Base-by-base conservation (phyloP, 2,888 invertebrate genomes). In the Yponomeuta plumbellus region DNA sequence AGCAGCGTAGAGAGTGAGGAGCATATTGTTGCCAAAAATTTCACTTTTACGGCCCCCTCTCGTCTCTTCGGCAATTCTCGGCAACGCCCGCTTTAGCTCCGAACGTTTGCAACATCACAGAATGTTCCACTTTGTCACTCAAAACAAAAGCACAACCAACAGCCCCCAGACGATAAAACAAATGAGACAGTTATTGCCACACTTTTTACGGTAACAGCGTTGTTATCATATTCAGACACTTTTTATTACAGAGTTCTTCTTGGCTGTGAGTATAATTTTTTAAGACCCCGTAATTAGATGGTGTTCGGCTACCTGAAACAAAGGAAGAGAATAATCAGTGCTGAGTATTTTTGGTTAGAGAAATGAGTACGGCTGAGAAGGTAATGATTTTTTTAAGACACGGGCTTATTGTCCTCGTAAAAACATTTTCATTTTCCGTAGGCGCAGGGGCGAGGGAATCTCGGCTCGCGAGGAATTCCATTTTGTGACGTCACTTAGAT, bases 71-170 rank as follows among this genome's bases (percentile, higher is more conserved):
- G 75, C 78, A 81, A 79, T 81, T 80, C 79, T 83, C 79, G 83
- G 83, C 83, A 78, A 76, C 72, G 80, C 79, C 79, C 74, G 81
- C 81, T 79, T 78, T 75, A 75, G 75, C 77, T 74, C 74, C 74
- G 74, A 75, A 79, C 75, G 76, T 80, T 75, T 76, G 80, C 81
- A 84, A 85, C 89, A 89, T 89, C 84, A 88, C 86, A 88, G 69
- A 65, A 64, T 56, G 67, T 58, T 11, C n/a, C 63, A 67, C 67
- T 67, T 67, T 67, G 67, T 65, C 40, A 23, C 65, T 63, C 57
- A 34, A 63, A 63, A 62, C 63, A 40, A 61, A 65, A 67, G 39
- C 21, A 52, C 44, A 52, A 52, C 13, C 13, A 52, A 17, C 44
- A 13, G 44, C 44, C 44, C 44, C 44, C 44, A 56, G 70, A 71